Base-by-base conservation (phyloP, 2,113 vertebrate species). In the Eulemur rufifrons region DNA sequence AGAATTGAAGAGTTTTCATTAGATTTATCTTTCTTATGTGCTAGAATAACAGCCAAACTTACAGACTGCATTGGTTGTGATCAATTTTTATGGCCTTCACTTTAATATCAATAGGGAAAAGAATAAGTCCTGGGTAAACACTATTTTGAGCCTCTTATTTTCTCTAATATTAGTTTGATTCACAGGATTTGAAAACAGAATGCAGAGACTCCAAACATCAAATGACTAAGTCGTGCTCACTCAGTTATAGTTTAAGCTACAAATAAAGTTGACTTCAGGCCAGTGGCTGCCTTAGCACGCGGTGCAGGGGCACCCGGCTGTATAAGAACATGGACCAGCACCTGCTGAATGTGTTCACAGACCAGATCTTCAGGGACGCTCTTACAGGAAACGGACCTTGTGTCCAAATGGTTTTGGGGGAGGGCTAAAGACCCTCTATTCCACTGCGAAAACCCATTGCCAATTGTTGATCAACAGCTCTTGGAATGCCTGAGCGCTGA, bases 391-490 rank as follows among this genome's bases (percentile, higher is more conserved):
- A 39, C 37, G 14, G 1, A 4, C 59, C 15, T 34, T 56, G 45
- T 18, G 20, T 81, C 47, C 63, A 8, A 0, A 64, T 8, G 21
- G 73, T 47, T 54, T 42, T 39, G 59, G 32, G 42, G 17, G 17
- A 3, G 37, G 12, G 10, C 1, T 11, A 13, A 2, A 18, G 27
- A n/a, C 71, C 5, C 3, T 37, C 66, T 86, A 8, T 27, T 50
- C 56, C 5, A 20, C 69, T 66, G 0, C 15, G n/a, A 59, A 50
- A 32, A 0, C 20, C 37, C 64, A 8, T n/a, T 78, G 17, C n/a
- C 45, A 23, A 0, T 1, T 10, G 42, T 23, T 1, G 4, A 12
- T 20, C 6, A 37, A 1, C 3, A 18, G 17, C 52, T 59, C 32
- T 6, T 20, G 32, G 66, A 69, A 74, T 12, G 10, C 14, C 73